Evolutionary conservation across 2,113 vertebrate genomes (phyloP).

Genomic region (Sminthopsis crassicaudata): DNA sequence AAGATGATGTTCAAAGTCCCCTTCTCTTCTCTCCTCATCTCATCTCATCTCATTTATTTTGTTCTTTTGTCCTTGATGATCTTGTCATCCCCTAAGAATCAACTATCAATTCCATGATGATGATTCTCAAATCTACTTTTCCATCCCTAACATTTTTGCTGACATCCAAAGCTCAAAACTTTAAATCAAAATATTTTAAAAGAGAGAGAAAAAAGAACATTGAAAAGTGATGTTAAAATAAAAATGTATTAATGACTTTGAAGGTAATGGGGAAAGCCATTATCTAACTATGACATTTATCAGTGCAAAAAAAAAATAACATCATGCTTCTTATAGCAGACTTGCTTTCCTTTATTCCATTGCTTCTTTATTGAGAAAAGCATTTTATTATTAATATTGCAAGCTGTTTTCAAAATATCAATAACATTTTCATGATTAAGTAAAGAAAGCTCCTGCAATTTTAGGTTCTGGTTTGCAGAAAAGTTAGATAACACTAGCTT

Average conservation of each 20-base stretch:
- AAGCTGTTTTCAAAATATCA: neutral
- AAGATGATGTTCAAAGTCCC: too few species aligned
- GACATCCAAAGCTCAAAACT: too few species aligned
- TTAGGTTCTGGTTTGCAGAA: neutral
- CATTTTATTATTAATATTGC: neutral
- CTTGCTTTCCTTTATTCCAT: neutral
- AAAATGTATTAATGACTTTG: neutral
- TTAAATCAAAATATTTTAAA: too few species aligned
- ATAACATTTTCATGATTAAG: neutral
- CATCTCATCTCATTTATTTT: too few species aligned
- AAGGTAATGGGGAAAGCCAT: neutral
- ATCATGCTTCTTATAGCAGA: neutral
- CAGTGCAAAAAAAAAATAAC: neutral
- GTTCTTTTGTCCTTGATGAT: too few species aligned
- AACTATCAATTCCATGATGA: too few species aligned
- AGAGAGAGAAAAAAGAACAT: too few species aligned
- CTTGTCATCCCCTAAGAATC: too few species aligned
- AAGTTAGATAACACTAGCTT: neutral
- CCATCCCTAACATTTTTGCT: too few species aligned
- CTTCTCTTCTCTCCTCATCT: too few species aligned
- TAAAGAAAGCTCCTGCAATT: neutral
- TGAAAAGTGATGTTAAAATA: neutral
- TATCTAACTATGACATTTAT: neutral
- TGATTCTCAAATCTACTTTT: too few species aligned
- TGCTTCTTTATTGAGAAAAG: neutral